phyloP scores from a whole-genome alignment of 2,888 invertebrate genomes.

The Phengaris arion region DNA sequence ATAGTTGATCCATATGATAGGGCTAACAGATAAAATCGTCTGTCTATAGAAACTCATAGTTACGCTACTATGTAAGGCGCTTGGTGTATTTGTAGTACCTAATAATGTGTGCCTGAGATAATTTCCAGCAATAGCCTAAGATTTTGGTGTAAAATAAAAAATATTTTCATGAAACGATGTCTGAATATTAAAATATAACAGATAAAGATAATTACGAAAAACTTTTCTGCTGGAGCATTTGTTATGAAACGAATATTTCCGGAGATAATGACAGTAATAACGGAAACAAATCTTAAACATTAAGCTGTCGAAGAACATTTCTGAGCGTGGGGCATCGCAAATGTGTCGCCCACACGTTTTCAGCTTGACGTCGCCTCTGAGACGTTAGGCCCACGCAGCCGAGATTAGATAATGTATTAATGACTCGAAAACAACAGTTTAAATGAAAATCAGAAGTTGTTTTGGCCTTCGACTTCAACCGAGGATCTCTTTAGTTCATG shows the following conservation, averaged over 20 bases:
- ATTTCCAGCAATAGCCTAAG: too few relatives aligned
- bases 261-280: background rate
- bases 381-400: background rate
- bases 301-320: conserved; percentile 5
- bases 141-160: too few relatives aligned
- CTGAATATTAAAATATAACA: too few relatives aligned
- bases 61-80: too few relatives aligned
- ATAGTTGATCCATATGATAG: too few relatives aligned
- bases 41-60: too few relatives aligned
- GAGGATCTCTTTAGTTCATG: background rate
- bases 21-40: too few relatives aligned
- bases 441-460: background rate
- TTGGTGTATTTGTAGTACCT: too few relatives aligned
- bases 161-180: too few relatives aligned
- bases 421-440: background rate
- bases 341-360: conserved; percentile 3
- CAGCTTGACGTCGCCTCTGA: background rate
- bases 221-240: too few relatives aligned
- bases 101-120: too few relatives aligned
- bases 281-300: background rate
- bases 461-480: background rate
- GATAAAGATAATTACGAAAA: too few relatives aligned
- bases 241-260: background rate
- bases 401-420: background rate
- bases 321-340: background rate